Evolutionary conservation across 2,797 vertebrate genomes (phyloP).

Genomic region (Epinephelus coioides): DNA sequence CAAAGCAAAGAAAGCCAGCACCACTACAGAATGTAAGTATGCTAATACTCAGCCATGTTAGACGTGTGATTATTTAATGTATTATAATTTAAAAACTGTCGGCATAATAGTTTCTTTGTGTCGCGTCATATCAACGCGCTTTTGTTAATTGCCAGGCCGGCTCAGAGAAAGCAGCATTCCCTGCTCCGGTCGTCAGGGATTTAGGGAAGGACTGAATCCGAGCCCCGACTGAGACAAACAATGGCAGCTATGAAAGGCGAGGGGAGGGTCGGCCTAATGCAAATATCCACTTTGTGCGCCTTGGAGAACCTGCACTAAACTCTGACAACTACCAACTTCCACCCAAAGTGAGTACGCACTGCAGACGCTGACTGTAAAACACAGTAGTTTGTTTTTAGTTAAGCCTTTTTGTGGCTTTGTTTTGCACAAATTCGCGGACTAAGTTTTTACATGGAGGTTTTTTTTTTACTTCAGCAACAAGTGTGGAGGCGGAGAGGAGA

Average conservation of each 20-base stretch:
- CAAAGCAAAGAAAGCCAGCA: not conserved
- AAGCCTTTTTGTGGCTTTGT: not conserved
- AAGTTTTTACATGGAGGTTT: constrained; percentile 9
- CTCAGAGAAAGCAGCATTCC: constrained; percentile 72
- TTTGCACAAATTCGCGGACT: not conserved
- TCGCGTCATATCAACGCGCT: constrained; percentile 35
- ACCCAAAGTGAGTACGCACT: constrained; percentile 39
- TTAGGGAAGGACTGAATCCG: constrained; percentile 85
- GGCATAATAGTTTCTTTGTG: constrained; percentile 61
- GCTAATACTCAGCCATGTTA: too few relatives aligned
- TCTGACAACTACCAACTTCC: constrained; percentile 72
- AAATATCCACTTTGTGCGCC: constrained; percentile 85
- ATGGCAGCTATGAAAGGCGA: constrained; percentile 86
- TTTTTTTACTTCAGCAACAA: constrained; percentile 45
- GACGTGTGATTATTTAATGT: constrained; percentile 1
- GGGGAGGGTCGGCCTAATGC: constrained; percentile 87
- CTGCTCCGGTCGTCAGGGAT: constrained; percentile 81
- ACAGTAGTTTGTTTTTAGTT: not conserved
- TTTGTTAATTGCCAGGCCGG: constrained; percentile 67
- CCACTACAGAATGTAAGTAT: not conserved
- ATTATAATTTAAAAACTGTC: constrained; percentile 15
- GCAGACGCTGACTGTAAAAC: constrained; percentile 35
- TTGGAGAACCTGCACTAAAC: constrained; percentile 74
- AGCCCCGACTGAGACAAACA: constrained; percentile 86
- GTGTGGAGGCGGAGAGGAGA: constrained; percentile 32